Conservation (phyloP, 2,797 vertebrate genomes). For the Falco peregrinus region DNA sequence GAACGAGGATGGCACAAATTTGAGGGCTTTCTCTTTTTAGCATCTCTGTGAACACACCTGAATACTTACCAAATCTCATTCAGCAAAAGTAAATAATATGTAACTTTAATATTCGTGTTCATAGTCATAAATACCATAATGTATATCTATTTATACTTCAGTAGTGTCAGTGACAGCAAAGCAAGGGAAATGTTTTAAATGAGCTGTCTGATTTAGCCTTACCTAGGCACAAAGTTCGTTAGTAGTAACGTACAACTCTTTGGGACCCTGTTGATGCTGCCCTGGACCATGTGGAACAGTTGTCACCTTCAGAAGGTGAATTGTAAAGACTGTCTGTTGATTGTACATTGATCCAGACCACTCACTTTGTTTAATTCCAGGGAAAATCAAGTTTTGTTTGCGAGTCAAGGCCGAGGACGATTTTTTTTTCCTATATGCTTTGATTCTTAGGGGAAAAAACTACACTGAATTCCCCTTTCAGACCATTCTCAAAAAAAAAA, state of each 20-base stretch:
- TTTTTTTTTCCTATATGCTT: neutral
- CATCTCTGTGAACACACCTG: accelerated
- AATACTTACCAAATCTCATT: neutral
- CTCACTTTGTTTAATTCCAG: neutral
- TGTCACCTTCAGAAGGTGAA: neutral
- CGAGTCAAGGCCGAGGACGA: neutral
- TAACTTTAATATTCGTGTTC: neutral
- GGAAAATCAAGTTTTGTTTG: neutral
- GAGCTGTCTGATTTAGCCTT: neutral
- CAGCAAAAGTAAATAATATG: neutral
- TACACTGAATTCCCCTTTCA: neutral
- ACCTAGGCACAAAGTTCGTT: neutral
- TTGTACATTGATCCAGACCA: accelerated
- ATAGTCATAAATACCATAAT: neutral
- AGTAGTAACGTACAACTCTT: accelerated
- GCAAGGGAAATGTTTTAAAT: neutral
- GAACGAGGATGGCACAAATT: neutral
- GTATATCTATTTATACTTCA: neutral
- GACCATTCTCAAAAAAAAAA: neutral
- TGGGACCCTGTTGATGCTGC: neutral
- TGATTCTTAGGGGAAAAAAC: neutral
- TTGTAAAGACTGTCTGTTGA: neutral
- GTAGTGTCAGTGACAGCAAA: neutral
- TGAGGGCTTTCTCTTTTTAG: neutral
- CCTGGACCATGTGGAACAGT: accelerated